Evolutionary conservation across 2,113 vertebrate species (phyloP), one percentile per base, ranked within the genome.

Genomic region (Paraplagusia blochii): DNA sequence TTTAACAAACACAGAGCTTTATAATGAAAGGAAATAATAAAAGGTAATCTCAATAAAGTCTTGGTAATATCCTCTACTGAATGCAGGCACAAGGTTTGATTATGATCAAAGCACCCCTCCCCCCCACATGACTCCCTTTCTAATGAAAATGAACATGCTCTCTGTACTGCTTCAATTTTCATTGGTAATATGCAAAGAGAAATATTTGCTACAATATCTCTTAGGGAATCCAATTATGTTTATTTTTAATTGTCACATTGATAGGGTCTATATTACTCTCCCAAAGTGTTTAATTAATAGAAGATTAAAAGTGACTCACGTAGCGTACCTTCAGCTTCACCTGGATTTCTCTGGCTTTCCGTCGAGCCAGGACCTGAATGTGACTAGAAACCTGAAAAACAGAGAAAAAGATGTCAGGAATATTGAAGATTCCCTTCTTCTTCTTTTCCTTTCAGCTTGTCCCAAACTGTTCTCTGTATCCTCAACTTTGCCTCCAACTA

Each of bases 271-370:
- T 11, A 44, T 7, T 29, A 43, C 49, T 73, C 1, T 40, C 56
- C 1, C 7, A 40, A 47, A 36, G 14, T 6, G 61, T 55, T 57
- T 38, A 33, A 10, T 36, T 12, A 57, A 58, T 65, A 10, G 44
- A 36, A 22, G 50, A 70, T 40, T 45, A 54, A 50, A 14, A 57
- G 58, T 83, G 70, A 89, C 87, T 87, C 84, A 87, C 85, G 73
- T 89, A 87, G 76, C 91, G 78, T 93, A 98, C 96, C 94, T 98
- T 98, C 65, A 98, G 91, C 88, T 98, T 98, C 88, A 95, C 94
- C 91, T 98, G 96, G 87, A 98, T 97, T 87, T 98, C 96, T 36
- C 96, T 91, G 79, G 96, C 94, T 88, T 97, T 98, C 57, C 96
- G 90, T 44, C 96, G 93, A 19, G 96, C 96, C 56, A 98, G 85